These are phyloP conservation scores for Sylvietta virens DNA, from an alignment of 2,113 vertebrate genomes.

Conservation along the genomic window DNA sequence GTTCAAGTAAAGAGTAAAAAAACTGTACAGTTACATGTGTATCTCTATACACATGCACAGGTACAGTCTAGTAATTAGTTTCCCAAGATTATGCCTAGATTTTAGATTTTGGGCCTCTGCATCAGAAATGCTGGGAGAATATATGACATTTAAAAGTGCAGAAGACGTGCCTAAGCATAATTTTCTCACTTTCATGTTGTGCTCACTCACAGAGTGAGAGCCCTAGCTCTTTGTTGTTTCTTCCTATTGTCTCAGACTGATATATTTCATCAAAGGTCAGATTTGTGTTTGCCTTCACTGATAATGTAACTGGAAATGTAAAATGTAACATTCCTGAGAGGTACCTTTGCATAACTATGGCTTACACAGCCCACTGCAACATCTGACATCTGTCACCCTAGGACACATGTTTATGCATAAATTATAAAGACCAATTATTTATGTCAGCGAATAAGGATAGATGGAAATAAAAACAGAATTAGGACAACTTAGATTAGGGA, in stretches of 20 bases:
- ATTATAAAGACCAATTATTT: not conserved
- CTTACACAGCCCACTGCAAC: not conserved
- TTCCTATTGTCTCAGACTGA: not conserved
- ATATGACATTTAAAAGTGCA: not conserved
- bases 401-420: not conserved
- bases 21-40: not conserved
- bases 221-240: not conserved
- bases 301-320: not conserved
- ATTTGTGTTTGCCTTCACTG: not conserved
- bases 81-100: not conserved
- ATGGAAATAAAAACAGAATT: not conserved
- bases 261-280: not conserved
- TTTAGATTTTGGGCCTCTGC: not conserved
- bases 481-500: not conserved
- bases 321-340: not conserved
- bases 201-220: not conserved
- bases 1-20: not conserved
- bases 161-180: not conserved
- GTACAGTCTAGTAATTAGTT: not conserved
- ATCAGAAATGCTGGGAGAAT: not conserved
- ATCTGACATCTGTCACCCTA: no score
- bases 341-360: not conserved
- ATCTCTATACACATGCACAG: not conserved
- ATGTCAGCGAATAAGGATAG: not conserved
- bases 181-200: not conserved